Conservation (phyloP, 2,797 vertebrate genomes). For the Austrolebias charrua region DNA sequence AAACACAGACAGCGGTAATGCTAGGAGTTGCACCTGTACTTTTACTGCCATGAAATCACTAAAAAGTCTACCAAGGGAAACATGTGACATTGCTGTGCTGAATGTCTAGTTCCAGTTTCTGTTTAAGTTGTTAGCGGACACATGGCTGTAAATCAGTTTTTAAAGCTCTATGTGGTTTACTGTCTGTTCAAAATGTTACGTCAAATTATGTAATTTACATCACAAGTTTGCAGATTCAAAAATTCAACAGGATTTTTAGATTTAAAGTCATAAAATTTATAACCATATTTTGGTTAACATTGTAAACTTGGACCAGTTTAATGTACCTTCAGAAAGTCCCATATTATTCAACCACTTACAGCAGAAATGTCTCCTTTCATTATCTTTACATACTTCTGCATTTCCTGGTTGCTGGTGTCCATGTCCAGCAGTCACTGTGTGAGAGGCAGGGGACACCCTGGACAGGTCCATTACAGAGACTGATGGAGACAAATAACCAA, state of each 20-base stretch:
- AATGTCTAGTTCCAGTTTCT: too few relatives aligned
- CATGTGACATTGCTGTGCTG: neutral
- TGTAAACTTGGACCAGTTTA: neutral
- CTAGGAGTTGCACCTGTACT: constrained; percentile 42
- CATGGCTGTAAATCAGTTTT: neutral
- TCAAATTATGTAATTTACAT: neutral
- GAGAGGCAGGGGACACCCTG: too few relatives aligned
- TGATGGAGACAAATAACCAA: too few relatives aligned
- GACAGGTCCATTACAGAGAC: too few relatives aligned
- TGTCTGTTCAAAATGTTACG: too few relatives aligned
- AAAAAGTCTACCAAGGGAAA: constrained; percentile 40
- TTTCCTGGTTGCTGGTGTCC: too few relatives aligned
- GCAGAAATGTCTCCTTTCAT: too few relatives aligned
- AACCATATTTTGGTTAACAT: neutral
- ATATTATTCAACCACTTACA: too few relatives aligned
- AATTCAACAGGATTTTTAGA: neutral
- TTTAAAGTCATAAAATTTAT: neutral
- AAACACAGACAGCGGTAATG: constrained; percentile 20
- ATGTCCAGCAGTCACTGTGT: too few relatives aligned
- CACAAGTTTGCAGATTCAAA: neutral
- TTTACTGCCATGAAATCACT: constrained; percentile 34
- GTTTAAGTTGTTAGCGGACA: too few relatives aligned
- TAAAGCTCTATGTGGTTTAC: too few relatives aligned
- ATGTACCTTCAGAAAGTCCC: neutral
- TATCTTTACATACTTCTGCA: too few relatives aligned